A percentile compares a stretch with the other conserved stretches of the same genome.
Evolutionary conservation across 1,140 invertebrate species (phyloP).

Genomic region (Semibalanus balanoides): DNA sequence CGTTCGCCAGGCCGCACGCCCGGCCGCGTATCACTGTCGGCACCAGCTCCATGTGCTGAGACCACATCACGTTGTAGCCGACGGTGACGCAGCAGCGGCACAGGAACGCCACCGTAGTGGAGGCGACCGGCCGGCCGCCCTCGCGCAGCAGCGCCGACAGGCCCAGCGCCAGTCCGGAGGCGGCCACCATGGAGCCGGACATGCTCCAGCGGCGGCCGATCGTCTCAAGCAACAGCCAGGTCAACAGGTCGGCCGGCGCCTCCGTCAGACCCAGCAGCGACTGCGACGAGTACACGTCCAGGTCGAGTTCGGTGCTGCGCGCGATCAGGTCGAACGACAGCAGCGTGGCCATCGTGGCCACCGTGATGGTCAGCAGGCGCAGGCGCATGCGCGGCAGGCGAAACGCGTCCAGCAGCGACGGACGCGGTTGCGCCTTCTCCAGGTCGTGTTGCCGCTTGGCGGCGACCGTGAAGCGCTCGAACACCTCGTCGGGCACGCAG

Average conservation of each 20-base stretch:
- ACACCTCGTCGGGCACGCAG: constrained; percentile 51
- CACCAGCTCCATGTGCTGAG: constrained; percentile 13
- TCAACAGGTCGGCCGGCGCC: constrained; percentile 63
- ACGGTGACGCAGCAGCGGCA: constrained; percentile 9
- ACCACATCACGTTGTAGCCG: constrained; percentile 5
- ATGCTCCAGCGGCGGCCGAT: constrained; percentile 72
- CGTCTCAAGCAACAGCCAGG: constrained; percentile 59
- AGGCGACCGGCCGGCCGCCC: neutral
- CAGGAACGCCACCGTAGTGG: constrained; percentile 10
- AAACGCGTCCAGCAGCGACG: neutral
- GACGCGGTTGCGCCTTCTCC: neutral
- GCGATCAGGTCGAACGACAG: constrained; percentile 16
- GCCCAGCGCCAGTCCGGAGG: constrained; percentile 1
- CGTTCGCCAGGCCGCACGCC: neutral
- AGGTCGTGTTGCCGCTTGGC: neutral
- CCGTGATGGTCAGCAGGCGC: neutral
- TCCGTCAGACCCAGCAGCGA: constrained; percentile 66
- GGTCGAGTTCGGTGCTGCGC: constrained; percentile 29
- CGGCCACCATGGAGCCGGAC: constrained; percentile 38
- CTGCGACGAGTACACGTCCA: constrained; percentile 68
- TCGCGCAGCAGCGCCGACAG: neutral
- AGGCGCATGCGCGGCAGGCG: neutral
- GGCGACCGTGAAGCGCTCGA: constrained; percentile 50
- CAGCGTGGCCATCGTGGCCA: constrained; percentile 9
- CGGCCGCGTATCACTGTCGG: constrained; percentile 2